phyloP scores from a whole-genome alignment of 2,888 invertebrate genomes.

The Aphidoletes aphidimyza region DNA sequence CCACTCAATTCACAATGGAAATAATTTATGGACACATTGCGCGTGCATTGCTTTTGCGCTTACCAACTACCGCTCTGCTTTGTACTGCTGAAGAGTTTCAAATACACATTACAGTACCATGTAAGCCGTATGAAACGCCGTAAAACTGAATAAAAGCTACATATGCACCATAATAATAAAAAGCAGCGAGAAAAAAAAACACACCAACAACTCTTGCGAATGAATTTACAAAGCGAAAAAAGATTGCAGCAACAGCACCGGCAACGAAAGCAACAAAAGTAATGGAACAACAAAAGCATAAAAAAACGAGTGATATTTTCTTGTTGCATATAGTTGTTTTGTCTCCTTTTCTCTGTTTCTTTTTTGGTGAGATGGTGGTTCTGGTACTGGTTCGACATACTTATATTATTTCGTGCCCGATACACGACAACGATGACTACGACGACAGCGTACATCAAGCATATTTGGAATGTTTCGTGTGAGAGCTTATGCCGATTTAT shows the following conservation, averaged over 20 bases:
- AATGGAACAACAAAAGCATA: not conserved
- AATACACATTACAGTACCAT: not conserved
- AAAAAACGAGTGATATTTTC: slow-evolving; percentile 16
- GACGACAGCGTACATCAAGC: not conserved
- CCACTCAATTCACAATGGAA: slow-evolving; percentile 28
- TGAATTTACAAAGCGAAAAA: not conserved
- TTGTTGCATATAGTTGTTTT: not conserved
- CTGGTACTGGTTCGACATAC: not conserved
- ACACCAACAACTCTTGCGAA: not conserved
- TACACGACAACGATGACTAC: not conserved
- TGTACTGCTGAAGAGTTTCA: slow-evolving; percentile 18
- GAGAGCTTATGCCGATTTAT: slow-evolving; percentile 16
- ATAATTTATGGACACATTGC: slow-evolving; percentile 27
- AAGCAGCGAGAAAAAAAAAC: not conserved
- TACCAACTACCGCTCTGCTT: not conserved
- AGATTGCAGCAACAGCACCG: not conserved
- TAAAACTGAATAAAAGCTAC: slow-evolving; percentile 12
- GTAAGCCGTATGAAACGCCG: not conserved
- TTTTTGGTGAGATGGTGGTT: no score
- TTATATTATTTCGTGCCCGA: slow-evolving; percentile 5
- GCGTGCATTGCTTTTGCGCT: not conserved
- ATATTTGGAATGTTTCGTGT: slow-evolving; percentile 21
- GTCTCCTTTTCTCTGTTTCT: no score
- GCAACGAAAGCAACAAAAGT: not conserved
- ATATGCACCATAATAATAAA: slow-evolving; percentile 43